A percentile compares a stretch with the other conserved stretches of the same genome.
phyloP scores from a whole-genome alignment of 2,888 invertebrate genomes.

The Trissolcus brochymenae region DNA sequence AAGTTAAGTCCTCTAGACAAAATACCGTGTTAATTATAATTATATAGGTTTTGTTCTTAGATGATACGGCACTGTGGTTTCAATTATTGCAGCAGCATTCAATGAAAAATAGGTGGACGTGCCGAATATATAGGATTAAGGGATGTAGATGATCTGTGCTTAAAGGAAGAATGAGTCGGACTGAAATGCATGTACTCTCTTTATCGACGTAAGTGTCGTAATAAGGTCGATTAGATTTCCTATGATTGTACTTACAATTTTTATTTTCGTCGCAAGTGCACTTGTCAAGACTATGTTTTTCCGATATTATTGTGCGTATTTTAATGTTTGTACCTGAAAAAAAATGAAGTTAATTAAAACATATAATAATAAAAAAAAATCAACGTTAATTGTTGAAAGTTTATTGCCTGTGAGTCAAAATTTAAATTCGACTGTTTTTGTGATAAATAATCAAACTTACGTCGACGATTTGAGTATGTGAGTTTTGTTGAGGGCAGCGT shows the following conservation, averaged over 20 bases:
- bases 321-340: conserved; percentile 3
- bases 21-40: conserved; percentile 42
- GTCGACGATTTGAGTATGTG: conserved; percentile 17
- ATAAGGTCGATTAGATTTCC: conserved; percentile 12
- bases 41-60: conserved; percentile 45
- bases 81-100: conserved; percentile 26
- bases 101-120: conserved; percentile 32
- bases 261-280: not conserved
- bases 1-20: conserved; percentile 32
- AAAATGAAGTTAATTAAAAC: too few relatives aligned
- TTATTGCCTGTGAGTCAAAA: conserved; percentile 20
- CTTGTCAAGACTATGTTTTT: conserved; percentile 7
- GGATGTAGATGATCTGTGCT: conserved; percentile 34
- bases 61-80: conserved; percentile 20
- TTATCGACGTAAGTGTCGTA: conserved; percentile 27
- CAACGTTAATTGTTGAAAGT: not conserved
- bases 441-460: not conserved
- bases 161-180: conserved; percentile 9
- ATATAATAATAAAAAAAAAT: not conserved
- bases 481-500: conserved; percentile 3
- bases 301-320: conserved; percentile 2
- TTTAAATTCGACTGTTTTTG: not conserved
- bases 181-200: conserved; percentile 21
- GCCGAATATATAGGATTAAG: conserved; percentile 33
- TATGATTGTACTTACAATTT: conserved; percentile 9